Evolutionary conservation across 2,888 invertebrate genomes (phyloP), one percentile per base, ranked within the genome.

Genomic region (Sympetrum striolatum): DNA sequence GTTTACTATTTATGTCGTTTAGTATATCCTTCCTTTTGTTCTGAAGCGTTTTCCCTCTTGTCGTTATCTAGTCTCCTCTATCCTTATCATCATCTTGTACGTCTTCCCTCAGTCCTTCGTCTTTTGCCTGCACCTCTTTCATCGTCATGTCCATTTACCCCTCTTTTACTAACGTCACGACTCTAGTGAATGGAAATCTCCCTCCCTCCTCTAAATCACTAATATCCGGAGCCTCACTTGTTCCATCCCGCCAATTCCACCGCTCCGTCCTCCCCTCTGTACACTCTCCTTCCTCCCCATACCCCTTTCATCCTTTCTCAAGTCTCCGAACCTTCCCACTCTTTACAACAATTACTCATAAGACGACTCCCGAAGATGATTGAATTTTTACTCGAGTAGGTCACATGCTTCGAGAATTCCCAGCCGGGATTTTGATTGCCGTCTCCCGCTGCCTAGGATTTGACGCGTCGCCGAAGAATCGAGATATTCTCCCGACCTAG

Each of bases 181-280:
- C n/a, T 25, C 35, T 93, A 93, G 92, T 94, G 94, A 94, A 94
- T 94, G 94, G 73, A 73, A 73, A 73, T 73, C 53, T 22, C 39
- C 94, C 93, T 93, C 94, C 94, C 94, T 94, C 93, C 93, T 94
- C 93, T 93, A 94, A 94, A 94, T 94, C 93, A 94, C 93, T 94
- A 94, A 94, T 94, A 93, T 94, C 94, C 94, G 94, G 92, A 92
- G 92, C 92, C 92, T 86, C 86, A 86, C 86, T 58, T 35, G 18
- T n/a, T 48, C 39, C 60, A n/a, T n/a, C 53, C 31, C 53, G 31
- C 64, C 22, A 39, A 80, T 37, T 37, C 44, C 80, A 39, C 35
- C 35, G 80, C 37, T 2, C 80, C 10, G 37, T 44, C 37, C 80
- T 4, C n/a, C n/a, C n/a, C n/a, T n/a, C n/a, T n/a, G n/a, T n/a